Percentiles rank a stretch among this genome's conserved stretches.
Conservation (phyloP, 1,140 invertebrate species). For the Carposina sasakii region DNA sequence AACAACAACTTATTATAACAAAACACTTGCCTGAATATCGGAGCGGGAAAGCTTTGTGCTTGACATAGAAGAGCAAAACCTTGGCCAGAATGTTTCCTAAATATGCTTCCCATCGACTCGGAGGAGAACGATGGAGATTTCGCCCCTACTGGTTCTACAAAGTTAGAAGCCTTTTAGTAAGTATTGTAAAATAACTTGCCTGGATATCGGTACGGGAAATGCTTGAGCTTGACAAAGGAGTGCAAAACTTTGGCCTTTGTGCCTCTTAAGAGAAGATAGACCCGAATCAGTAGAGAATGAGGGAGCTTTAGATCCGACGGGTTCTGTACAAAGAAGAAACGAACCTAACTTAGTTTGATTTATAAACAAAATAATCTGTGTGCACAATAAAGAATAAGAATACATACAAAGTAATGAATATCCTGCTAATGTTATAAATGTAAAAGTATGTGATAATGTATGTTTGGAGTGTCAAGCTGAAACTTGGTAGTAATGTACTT, state of each 20-base stretch:
- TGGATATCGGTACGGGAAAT: constrained; percentile 77
- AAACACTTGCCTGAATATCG: constrained; percentile 77
- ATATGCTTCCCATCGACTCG: constrained; percentile 71
- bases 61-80: constrained; percentile 77
- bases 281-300: constrained; percentile 75
- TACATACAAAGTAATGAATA: too few relatives aligned
- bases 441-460: too few relatives aligned
- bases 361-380: too few relatives aligned
- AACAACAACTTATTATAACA: constrained; percentile 21
- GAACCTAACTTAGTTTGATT: too few relatives aligned
- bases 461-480: too few relatives aligned
- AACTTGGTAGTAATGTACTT: too few relatives aligned
- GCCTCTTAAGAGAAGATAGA: constrained; percentile 69
- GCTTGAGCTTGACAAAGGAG: constrained; percentile 83
- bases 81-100: constrained; percentile 69
- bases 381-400: too few relatives aligned
- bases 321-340: constrained; percentile 74
- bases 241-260: constrained; percentile 73
- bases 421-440: too few relatives aligned
- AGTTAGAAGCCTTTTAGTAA: constrained; percentile 15
- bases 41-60: constrained; percentile 80
- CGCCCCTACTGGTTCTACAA: constrained; percentile 78
- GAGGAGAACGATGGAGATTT: constrained; percentile 78
- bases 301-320: constrained; percentile 77
- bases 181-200: constrained; percentile 61